Evolutionary conservation across 2,888 invertebrate species (phyloP).

Genomic region (Actias luna): DNA sequence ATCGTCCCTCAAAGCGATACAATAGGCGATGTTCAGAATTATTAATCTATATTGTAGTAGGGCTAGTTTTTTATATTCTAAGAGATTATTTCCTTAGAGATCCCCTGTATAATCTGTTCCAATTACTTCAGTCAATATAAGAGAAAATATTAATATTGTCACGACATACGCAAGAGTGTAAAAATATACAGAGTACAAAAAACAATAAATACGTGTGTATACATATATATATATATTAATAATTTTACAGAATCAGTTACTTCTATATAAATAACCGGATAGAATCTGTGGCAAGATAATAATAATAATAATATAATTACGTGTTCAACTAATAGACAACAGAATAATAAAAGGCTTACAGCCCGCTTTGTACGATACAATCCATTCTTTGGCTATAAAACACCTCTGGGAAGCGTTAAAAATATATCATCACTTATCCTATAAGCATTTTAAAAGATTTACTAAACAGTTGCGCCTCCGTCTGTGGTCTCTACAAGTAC

Average conservation of each 20-base stretch:
- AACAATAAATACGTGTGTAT: conserved; percentile 9
- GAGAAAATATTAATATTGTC: neutral
- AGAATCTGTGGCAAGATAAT: conserved; percentile 26
- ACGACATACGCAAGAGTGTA: conserved; percentile 11
- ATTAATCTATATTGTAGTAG: no score
- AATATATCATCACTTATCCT: conserved; percentile 46
- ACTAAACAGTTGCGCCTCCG: neutral
- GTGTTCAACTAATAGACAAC: conserved; percentile 48
- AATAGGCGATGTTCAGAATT: no score
- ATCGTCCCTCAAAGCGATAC: no score
- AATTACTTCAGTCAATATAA: no score
- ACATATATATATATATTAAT: conserved; percentile 11
- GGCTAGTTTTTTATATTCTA: no score
- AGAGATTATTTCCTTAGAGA: no score
- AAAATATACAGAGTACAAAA: conserved; percentile 15
- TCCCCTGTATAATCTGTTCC: no score
- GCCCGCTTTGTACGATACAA: conserved; percentile 64
- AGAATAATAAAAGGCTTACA: conserved; percentile 57
- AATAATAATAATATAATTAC: conserved; percentile 20
- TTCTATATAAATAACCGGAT: conserved; percentile 14
- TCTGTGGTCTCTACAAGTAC: neutral
- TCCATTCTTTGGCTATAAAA: conserved; percentile 68
- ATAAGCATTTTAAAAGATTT: conserved; percentile 43
- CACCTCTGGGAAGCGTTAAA: conserved; percentile 71
- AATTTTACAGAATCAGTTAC: conserved; percentile 7